Evolutionary conservation across 92 coral and sea anemone species (phyloP), one percentile per base, ranked within the genome.

Genomic region (Actinernus sp.): DNA sequence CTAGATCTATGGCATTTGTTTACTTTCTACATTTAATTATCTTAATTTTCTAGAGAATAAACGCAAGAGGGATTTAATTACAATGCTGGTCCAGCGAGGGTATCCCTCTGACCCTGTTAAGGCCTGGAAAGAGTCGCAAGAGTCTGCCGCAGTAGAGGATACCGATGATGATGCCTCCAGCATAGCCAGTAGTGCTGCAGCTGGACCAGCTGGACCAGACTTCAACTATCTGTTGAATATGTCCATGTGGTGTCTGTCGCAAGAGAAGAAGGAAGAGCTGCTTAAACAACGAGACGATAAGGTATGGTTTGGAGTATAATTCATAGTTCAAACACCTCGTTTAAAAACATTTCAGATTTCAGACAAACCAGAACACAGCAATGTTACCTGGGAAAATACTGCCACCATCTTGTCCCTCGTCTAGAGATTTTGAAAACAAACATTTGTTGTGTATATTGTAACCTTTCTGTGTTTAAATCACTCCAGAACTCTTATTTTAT

Each of bases 201-300:
- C 90, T 10, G 61, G 89, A 22, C 54, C 85, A 31, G 89, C 83
- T 26, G 97, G 98, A 40, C 98, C 98, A 27, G 98, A 93, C 70
- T 93, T 82, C 58, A 65, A 53, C 61, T 93, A 93, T 60, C 81
- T 93, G 47, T 54, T 93, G 17, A 80, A 74, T 43, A 93, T 93
- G 98, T 76, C 97, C 0, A 61, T 93, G 61, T 73, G 78, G 81
- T 71, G 91, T 29, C 83, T 93, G 3, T 86, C 98, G 13, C 78
- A 78, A 73, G 98, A 93, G 43, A 93, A 93, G 87, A 93, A 93
- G 32, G 98, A 93, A 23, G 98, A 93, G 37, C 71, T 93, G 30
- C 32, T 93, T 47, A 93, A 82, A 38, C 97, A 93, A 67, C 60
- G 92, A 36, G 98, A 90, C 51, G 74, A 90, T 24, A 93, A 93